Conservation (phyloP, 2,888 invertebrate genomes). For the Spilarctia lutea region DNA sequence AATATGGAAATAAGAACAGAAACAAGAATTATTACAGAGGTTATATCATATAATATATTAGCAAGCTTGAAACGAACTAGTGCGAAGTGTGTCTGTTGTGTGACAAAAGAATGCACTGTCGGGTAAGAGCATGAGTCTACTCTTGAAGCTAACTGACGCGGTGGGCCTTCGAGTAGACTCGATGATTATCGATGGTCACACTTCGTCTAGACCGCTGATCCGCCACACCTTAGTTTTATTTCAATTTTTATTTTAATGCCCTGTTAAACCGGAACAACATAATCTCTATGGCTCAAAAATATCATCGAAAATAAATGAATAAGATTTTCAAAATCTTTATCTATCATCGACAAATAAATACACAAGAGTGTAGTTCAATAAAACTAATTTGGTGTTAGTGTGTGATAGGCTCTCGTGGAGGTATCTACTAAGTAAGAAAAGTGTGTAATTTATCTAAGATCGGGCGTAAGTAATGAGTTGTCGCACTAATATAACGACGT, state of each 20-base stretch:
- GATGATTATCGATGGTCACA: no score
- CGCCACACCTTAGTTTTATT: not conserved
- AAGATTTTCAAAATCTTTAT: conserved; percentile 7
- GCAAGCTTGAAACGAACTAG: no score
- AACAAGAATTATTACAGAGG: no score
- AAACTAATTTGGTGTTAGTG: conserved; percentile 56
- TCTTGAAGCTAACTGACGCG: no score
- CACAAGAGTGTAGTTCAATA: conserved; percentile 43
- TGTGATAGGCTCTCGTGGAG: conserved; percentile 40
- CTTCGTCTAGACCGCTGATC: no score
- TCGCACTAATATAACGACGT: conserved; percentile 60
- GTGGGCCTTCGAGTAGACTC: no score
- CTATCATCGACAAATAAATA: conserved; percentile 35
- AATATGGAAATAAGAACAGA: no score
- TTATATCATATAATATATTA: no score
- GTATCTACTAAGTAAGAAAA: conserved; percentile 56
- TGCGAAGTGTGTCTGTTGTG: no score
- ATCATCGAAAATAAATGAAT: conserved; percentile 6
- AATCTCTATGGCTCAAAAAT: not conserved
- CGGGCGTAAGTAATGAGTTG: conserved; percentile 77
- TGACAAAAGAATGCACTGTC: no score
- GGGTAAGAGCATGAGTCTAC: no score
- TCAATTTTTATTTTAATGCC: not conserved
- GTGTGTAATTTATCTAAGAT: conserved; percentile 75
- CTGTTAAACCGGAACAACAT: not conserved